These are phyloP conservation scores for Sinocyclocheilus anophthalmus DNA, from an alignment of 2,113 vertebrate species.

Conservation along the genomic window DNA sequence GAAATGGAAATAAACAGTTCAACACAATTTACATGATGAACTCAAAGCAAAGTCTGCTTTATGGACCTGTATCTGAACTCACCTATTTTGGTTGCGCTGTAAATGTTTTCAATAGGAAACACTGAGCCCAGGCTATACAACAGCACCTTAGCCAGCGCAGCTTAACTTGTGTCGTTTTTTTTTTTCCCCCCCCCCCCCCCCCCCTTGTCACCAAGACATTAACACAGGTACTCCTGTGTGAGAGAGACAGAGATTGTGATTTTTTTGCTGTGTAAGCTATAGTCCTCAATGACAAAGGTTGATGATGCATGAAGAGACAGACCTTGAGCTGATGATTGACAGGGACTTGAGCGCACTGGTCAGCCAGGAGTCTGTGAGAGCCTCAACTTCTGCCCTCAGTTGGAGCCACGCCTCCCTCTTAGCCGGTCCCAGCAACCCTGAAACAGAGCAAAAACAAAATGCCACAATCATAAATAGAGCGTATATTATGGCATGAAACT, in stretches of 20 bases:
- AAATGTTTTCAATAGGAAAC: conserved; percentile 83
- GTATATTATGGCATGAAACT: neutral
- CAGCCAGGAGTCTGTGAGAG: conserved; percentile 97
- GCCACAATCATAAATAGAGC: neutral
- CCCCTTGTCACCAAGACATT: conserved; percentile 83
- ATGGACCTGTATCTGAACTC: conserved; percentile 51
- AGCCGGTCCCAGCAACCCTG: conserved; percentile 93
- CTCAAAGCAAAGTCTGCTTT: neutral
- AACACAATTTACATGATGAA: neutral
- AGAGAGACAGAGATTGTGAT: conserved; percentile 2
- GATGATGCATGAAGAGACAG: neutral
- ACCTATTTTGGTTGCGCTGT: conserved; percentile 85
- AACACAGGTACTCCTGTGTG: conserved; percentile 79
- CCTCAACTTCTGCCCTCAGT: conserved; percentile 95
- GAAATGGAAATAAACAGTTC: neutral
- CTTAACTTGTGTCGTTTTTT: conserved; percentile 85
- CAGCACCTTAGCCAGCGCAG: conserved; percentile 81
- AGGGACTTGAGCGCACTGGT: conserved; percentile 98
- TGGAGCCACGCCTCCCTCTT: conserved; percentile 99
- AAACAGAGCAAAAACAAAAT: conserved; percentile 37
- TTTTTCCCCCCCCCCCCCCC: no score
- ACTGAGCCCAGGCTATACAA: conserved; percentile 80
- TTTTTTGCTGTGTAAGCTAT: neutral
- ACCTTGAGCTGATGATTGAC: conserved; percentile 99
- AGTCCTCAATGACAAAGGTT: neutral